These are phyloP conservation scores for Nycticorax nycticorax DNA, from an alignment of 2,113 vertebrate species.

Conservation along the genomic window DNA sequence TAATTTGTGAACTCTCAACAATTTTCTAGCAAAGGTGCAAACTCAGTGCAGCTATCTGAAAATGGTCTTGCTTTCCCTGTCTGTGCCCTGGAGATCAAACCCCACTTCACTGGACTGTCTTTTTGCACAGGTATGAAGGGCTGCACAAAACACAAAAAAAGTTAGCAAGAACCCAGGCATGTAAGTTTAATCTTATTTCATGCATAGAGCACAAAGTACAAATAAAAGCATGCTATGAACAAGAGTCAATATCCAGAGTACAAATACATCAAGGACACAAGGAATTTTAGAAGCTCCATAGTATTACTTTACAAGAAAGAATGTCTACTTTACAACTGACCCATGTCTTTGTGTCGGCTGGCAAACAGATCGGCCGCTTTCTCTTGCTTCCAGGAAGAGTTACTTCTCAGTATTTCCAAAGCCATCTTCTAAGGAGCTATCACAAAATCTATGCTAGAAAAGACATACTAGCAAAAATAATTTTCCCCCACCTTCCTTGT, in stretches of 20 bases:
- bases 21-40: background rate
- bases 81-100: background rate
- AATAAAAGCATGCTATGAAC: background rate
- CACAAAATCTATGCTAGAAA: background rate
- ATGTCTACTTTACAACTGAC: background rate
- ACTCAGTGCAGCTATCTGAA: background rate
- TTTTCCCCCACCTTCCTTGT: background rate
- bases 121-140: background rate
- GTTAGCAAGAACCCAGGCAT: background rate
- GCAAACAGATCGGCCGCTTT: background rate
- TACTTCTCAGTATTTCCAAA: background rate
- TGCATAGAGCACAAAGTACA: background rate
- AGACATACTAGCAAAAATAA: background rate
- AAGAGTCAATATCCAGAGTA: background rate
- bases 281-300: background rate
- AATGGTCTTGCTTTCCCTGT: background rate
- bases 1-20: background rate
- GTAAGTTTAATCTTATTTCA: background rate
- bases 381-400: background rate
- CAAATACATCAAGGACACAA: background rate
- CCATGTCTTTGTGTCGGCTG: background rate
- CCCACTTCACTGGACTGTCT: background rate
- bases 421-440: background rate
- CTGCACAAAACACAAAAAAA: background rate
- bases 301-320: background rate